phyloP scores from a whole-genome alignment of 92 coral and sea anemone genomes.

The Palythoa heliodiscus region DNA sequence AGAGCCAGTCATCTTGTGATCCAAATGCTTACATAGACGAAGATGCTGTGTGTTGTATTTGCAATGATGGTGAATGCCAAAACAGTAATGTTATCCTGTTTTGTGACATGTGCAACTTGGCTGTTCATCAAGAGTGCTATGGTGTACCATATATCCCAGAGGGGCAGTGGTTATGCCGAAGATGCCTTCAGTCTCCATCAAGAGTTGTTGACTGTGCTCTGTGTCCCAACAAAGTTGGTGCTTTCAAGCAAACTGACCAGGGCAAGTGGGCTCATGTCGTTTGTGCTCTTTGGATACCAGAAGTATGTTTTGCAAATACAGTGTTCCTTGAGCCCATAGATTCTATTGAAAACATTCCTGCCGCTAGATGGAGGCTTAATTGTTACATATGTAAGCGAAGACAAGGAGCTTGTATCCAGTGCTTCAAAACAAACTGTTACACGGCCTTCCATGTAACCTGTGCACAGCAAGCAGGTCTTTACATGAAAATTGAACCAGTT shows the following conservation, averaged over 20 bases:
- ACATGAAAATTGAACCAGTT: constrained; percentile 97
- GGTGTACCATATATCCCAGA: constrained; percentile 99
- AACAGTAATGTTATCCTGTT: constrained; percentile 98
- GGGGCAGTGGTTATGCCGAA: constrained; percentile 99
- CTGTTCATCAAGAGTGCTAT: constrained; percentile 99
- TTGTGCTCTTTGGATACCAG: constrained; percentile 99
- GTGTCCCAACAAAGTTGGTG: constrained; percentile 99
- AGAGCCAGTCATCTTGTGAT: constrained; percentile 96
- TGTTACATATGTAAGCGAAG: constrained; percentile 97
- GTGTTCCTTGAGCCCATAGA: constrained; percentile 99
- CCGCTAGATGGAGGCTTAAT: constrained; percentile 95
- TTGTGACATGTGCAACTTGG: constrained; percentile 99
- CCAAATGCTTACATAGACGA: constrained; percentile 99
- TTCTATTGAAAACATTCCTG: constrained; percentile 95
- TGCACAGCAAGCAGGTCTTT: constrained; percentile 99
- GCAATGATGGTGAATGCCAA: constrained; percentile 99
- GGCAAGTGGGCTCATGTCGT: constrained; percentile 99
- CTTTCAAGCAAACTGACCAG: constrained; percentile 98
- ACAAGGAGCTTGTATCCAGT: constrained; percentile 98
- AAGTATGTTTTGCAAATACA: constrained; percentile 99
- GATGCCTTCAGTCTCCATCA: constrained; percentile 98
- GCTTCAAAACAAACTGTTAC: constrained; percentile 98
- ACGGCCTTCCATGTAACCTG: constrained; percentile 99
- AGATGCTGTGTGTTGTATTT: constrained; percentile 99
- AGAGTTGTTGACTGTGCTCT: constrained; percentile 96